A percentile compares a stretch with the other conserved stretches of the same genome.
Evolutionary conservation across 2,113 vertebrate species (phyloP).

Genomic region (Anas platyrhynchos): DNA sequence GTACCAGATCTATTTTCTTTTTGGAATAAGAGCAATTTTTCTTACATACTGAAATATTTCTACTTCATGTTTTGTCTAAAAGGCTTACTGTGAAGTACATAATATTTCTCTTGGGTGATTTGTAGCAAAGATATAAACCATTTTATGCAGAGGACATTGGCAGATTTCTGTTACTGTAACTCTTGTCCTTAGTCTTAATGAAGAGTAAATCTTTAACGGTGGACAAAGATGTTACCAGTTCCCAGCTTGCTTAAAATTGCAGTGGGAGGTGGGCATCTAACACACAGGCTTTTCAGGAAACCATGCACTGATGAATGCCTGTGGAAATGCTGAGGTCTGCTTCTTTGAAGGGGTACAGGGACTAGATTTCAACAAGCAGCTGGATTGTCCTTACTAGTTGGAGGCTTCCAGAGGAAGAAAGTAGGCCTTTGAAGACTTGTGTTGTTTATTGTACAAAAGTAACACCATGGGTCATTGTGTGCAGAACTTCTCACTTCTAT

Average conservation of each 20-base stretch:
- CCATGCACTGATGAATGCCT: not conserved
- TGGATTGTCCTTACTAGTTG: not conserved
- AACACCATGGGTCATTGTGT: not conserved
- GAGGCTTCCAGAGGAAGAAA: conserved; percentile 18
- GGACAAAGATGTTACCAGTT: not conserved
- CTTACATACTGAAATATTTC: not conserved
- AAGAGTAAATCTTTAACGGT: not conserved
- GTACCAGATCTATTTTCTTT: not conserved
- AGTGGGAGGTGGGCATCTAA: not conserved
- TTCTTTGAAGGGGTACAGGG: not conserved
- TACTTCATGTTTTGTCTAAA: not conserved
- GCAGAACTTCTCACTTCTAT: not conserved
- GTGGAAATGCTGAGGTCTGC: conserved; percentile 5
- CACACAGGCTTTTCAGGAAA: not conserved
- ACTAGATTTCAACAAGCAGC: conserved; percentile 27
- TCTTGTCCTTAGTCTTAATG: not conserved
- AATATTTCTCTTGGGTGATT: not conserved
- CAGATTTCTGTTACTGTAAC: not conserved
- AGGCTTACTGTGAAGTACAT: not conserved
- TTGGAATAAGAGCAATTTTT: not conserved
- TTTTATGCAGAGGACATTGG: not conserved
- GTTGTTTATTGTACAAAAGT: conserved; percentile 6
- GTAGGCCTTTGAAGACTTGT: conserved; percentile 25
- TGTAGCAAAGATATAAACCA: not conserved
- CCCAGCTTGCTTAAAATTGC: not conserved